Evolutionary conservation across 92 coral and sea anemone species (phyloP).

Genomic region (Porites rus): DNA sequence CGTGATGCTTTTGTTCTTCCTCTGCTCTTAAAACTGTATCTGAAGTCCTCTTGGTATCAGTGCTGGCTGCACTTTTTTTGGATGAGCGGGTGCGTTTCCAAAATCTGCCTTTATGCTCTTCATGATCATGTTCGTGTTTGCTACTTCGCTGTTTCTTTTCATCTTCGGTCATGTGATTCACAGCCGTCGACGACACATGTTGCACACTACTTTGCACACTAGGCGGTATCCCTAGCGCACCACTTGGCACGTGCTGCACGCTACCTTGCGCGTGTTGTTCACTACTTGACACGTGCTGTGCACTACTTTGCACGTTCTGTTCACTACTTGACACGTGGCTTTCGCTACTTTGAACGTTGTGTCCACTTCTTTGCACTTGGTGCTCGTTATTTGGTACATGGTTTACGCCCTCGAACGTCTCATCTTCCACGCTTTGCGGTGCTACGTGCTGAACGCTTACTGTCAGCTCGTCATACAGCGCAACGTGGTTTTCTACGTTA

Average conservation of each 20-base stretch:
- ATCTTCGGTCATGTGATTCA: neutral
- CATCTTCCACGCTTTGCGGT: neutral
- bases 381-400: neutral
- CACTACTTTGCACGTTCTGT: neutral
- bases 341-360: neutral
- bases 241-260: neutral
- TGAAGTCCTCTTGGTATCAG: conserved; percentile 21
- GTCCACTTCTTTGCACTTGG: neutral
- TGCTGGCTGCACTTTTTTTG: conserved; percentile 8
- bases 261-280: neutral
- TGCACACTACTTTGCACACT: neutral
- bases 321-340: neutral
- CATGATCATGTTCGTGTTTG: conserved; percentile 42
- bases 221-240: neutral
- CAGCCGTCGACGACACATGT: neutral
- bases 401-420: too few relatives aligned
- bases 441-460: neutral
- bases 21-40: conserved; percentile 8
- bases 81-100: conserved; percentile 61
- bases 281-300: neutral
- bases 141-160: conserved; percentile 35
- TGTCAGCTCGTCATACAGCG: conserved; percentile 6
- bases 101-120: conserved; percentile 53
- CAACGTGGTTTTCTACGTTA: conserved; percentile 1
- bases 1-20: conserved; percentile 27